Base-by-base conservation (phyloP, 2,888 invertebrate species). In the Biston betularia region DNA sequence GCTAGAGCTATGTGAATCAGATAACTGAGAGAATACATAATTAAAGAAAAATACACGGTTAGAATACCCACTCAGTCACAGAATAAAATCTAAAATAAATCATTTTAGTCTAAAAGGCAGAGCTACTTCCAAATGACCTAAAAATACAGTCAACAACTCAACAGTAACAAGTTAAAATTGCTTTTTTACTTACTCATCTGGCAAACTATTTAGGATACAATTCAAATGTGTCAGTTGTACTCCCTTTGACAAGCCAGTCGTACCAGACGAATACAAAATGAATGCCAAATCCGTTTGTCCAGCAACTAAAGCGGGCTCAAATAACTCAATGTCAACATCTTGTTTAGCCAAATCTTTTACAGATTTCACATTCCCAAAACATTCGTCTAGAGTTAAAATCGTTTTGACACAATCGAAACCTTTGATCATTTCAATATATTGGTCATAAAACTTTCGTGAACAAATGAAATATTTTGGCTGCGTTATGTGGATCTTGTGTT, bases 221-320 rank as follows among this genome's bases (percentile, higher is more conserved):
- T 96, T 96, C 62, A 89, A 84, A 81, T 96, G 95, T 6, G 95
- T 95, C 50, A 96, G 82, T 85, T 94, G 90, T 1, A 96, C 96
- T 42, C 95, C 96, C 85, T 96, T 96, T 0, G 96, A 95, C 76
- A 96, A 84, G 0, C 96, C 96, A 14, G 95, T 95, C 0, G 96
- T 96, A 53, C 96, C 96, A 63, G 96, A 96, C 44, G 96, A 96
- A 84, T 95, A 96, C 67, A 96, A 90, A 77, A 96, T 89, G 33
- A 85, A 75, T 0, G 86, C 88, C 1, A 79, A 78, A 71, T 89
- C 89, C 35, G 69, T 79, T 62, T 87, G 84, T 64, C 89, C 89
- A 61, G 81, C 95, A n/a, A 95, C 89, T 15, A 85, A 75, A 58
- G 81, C 75, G 42, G 95, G 95, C 57, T 92, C 85, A 74, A 88